Evolutionary conservation across 2,888 invertebrate species (phyloP).

Genomic region (Lithophane semibrunnea): DNA sequence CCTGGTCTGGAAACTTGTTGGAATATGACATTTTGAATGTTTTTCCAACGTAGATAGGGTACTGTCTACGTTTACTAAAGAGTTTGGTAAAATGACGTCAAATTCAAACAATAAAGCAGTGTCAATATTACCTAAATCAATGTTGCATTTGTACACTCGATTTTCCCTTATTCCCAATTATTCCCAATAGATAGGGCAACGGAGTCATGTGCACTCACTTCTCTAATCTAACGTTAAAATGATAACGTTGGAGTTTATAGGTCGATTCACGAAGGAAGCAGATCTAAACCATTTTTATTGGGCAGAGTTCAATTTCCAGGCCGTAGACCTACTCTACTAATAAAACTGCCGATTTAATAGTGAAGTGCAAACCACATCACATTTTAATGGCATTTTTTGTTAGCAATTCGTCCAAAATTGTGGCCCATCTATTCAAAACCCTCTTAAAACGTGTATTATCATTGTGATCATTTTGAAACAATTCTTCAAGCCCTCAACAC

Average conservation of each 20-base stretch:
- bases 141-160: background rate
- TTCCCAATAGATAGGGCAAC: background rate
- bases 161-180: background rate
- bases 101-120: background rate
- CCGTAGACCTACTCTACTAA: background rate
- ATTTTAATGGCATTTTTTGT: background rate
- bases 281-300: slow-evolving; percentile 36
- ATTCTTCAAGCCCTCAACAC: slow-evolving; percentile 22
- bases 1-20: background rate
- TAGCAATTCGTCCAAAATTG: background rate
- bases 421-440: no score
- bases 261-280: slow-evolving; percentile 7
- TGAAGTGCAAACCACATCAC: background rate
- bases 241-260: slow-evolving; percentile 19
- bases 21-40: background rate
- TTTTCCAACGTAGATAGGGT: background rate
- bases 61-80: background rate
- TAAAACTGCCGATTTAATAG: slow-evolving; percentile 11
- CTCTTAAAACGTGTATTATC: slow-evolving; percentile 44
- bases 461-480: slow-evolving; percentile 31
- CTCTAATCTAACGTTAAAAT: slow-evolving; percentile 25
- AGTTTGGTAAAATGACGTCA: background rate
- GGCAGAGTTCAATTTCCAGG: slow-evolving; percentile 14
- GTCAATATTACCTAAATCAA: background rate
- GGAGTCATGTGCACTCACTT: background rate